Conservation (phyloP, 2,797 vertebrate genomes). For the Enteromius treurensis region DNA sequence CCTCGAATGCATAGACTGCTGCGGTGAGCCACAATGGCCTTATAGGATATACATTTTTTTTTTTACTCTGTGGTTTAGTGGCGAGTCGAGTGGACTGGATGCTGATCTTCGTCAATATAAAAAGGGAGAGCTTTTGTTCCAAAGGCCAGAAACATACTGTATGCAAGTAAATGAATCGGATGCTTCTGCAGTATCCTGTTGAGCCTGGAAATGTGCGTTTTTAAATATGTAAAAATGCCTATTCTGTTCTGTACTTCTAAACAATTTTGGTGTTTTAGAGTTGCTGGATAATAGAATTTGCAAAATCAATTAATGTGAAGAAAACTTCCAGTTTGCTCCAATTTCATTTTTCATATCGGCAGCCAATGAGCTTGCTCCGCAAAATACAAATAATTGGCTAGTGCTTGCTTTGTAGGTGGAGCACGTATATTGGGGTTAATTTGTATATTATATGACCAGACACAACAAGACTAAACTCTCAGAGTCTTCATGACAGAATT, state of each 20-base stretch:
- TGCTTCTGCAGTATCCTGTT: background rate
- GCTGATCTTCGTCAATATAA: slow-evolving; percentile 69
- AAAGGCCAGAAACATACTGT: background rate
- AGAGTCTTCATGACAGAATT: background rate
- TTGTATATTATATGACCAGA: background rate
- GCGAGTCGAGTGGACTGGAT: slow-evolving; percentile 71
- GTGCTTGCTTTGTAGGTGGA: background rate
- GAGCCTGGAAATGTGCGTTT: background rate
- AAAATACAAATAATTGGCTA: background rate
- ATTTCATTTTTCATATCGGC: background rate
- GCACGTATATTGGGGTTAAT: background rate
- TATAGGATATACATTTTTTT: slow-evolving; percentile 35
- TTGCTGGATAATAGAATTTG: background rate
- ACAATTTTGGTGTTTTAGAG: background rate
- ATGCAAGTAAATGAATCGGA: background rate
- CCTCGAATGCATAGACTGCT: slow-evolving; percentile 67
- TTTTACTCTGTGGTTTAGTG: slow-evolving; percentile 56
- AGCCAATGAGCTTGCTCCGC: background rate
- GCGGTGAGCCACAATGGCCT: slow-evolving; percentile 75
- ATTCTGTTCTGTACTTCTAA: background rate
- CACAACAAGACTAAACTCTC: background rate
- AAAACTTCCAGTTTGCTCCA: background rate
- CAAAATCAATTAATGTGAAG: background rate
- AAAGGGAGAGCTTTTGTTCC: slow-evolving; percentile 73
- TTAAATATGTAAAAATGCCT: background rate